Evolutionary conservation across 2,797 vertebrate species (phyloP), one percentile per base, ranked within the genome.

Genomic region (Podargus strigoides): DNA sequence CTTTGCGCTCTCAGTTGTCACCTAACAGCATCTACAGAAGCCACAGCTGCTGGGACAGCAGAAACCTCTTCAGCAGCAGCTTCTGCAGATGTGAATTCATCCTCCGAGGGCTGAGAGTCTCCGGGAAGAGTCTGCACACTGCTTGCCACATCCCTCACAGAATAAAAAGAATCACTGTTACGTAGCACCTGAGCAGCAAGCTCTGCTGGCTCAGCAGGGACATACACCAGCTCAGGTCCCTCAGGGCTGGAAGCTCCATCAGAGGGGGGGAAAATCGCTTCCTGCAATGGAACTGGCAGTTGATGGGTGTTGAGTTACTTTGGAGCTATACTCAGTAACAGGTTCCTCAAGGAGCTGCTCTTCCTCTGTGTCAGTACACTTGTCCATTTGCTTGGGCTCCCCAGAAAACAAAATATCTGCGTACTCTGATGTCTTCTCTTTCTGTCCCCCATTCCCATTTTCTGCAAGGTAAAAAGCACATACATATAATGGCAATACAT

Each of bases 91-190:
- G 26, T 27, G 24, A 63, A 26, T 30, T 63, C 21, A 13, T 73
- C 37, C 86, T 93, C 93, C 64, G 77, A 39, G 68, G 73, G 69
- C 67, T 81, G 73, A 50, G 59, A 86, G 62, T 87, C 53, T 46
- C 92, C 20, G 3, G 34, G 21, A 50, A 96, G 23, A 39, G 58
- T 39, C 78, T 97, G 95, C 81, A 93, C 79, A 14, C 95, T 97
- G 66, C 96, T 97, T 55, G 97, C 97, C 87, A 91, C 96, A 56
- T 97, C 96, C 95, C 95, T 97, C 96, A 97, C 80, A 70, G 93
- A 89, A 82, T 42, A 79, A 86, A 77, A 16, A 87, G 76, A 67
- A 41, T 73, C 32, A 70, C 74, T 34, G 70, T 97, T 97, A 97
- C 96, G 95, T 96, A 97, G 93, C 93, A 96, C 81, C 22, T 94